Percentiles rank a stretch among this genome's conserved stretches.
phyloP scores from a whole-genome alignment of 1,140 invertebrate species.

The Seison nebaliae region DNA sequence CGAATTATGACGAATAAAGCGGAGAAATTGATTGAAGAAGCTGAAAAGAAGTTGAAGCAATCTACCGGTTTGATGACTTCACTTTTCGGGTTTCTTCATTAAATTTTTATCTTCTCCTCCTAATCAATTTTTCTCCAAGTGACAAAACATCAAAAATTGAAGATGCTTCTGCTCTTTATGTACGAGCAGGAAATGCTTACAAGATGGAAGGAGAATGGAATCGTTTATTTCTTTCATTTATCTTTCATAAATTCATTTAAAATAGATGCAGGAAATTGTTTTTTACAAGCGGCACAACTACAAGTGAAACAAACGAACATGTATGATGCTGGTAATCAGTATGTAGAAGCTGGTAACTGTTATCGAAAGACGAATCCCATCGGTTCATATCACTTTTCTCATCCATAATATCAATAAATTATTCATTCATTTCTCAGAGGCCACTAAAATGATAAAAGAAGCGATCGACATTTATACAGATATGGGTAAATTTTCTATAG shows the following conservation, averaged over 20 bases:
- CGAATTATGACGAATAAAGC: constrained; percentile 9
- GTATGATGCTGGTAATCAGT: constrained; percentile 10
- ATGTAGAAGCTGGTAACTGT: constrained; percentile 10
- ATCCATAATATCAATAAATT: too few species aligned
- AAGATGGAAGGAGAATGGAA: constrained; percentile 11
- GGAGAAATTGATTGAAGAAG: constrained; percentile 9
- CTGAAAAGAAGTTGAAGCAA: constrained; percentile 13
- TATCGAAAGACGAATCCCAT: constrained; percentile 8
- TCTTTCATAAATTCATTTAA: too few species aligned
- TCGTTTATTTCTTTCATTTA: too few species aligned
- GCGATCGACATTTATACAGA: background rate
- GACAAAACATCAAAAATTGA: constrained; percentile 7
- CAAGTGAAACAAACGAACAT: constrained; percentile 11
- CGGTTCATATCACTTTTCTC: too few species aligned
- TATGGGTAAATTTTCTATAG: constrained; percentile 10
- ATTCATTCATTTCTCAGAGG: too few species aligned
- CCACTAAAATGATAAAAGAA: background rate
- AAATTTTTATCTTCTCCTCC: background rate
- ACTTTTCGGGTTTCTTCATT: constrained; percentile 12
- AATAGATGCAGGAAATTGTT: constrained; percentile 5
- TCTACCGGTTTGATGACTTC: constrained; percentile 9
- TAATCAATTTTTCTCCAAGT: background rate
- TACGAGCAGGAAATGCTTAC: constrained; percentile 9
- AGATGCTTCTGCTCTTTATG: constrained; percentile 6
- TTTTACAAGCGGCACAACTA: constrained; percentile 10